These are phyloP conservation scores for Tyto alba DNA, from an alignment of 2,113 vertebrate genomes.

Conservation along the genomic window DNA sequence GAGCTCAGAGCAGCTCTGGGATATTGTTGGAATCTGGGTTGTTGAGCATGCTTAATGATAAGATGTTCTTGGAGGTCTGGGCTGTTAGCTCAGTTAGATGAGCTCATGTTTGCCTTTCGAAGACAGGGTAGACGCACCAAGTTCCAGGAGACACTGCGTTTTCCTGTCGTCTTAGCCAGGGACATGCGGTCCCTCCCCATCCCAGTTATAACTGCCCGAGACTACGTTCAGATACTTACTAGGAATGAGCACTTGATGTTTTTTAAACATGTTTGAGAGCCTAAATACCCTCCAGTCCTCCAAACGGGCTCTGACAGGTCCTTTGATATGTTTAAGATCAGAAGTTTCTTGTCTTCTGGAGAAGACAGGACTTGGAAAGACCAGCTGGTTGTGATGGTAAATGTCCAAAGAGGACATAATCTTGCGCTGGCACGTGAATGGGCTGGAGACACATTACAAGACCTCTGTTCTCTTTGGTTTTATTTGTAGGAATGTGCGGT, in stretches of 20 bases:
- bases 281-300: neutral
- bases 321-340: neutral
- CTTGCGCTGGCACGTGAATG: neutral
- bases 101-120: neutral
- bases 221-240: neutral
- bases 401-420: neutral
- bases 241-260: neutral
- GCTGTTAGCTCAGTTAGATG: neutral
- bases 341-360: neutral
- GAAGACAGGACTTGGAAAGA: neutral
- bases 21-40: neutral
- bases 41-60: neutral
- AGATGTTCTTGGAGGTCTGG: neutral
- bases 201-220: neutral
- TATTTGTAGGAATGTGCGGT: neutral
- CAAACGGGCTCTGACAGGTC: neutral
- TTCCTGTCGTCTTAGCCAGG: neutral
- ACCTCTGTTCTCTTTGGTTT: neutral
- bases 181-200: neutral
- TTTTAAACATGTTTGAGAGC: neutral
- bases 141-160: neutral
- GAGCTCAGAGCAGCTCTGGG: neutral
- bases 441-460: neutral
- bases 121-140: neutral
- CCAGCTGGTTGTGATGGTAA: neutral